Base-by-base conservation (phyloP, 2,113 vertebrate species). In the Thunnus thynnus region DNA sequence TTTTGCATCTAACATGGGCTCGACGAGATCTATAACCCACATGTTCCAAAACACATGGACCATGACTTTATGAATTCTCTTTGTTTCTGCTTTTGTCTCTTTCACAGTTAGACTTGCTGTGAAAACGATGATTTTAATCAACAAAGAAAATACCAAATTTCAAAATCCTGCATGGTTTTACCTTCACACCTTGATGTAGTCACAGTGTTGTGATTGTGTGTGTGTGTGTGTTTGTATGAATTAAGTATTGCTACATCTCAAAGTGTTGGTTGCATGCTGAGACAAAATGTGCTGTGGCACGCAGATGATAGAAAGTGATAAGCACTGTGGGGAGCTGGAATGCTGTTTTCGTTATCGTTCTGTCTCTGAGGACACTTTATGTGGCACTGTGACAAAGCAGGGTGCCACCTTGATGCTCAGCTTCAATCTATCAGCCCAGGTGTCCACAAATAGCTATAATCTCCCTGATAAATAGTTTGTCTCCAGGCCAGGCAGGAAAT, bases 91-190 rank as follows among this genome's bases (percentile, higher is more conserved):
- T 41, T 41, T 41, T 41, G 9, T 41, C 46, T 2, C 17, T 47
- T 36, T 27, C 13, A 6, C 12, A 44, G 18, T 36, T n/a, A 67
- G 16, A 68, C 17, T 57, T 22, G 6, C 25, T 61, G n/a, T 67
- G 22, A 56, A 72, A 36, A 41, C 47, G 18, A 54, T 14, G 22
- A n/a, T 57, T 47, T 68, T 17, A 62, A 67, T 30, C 7, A 14
- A 51, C 46, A 72, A 76, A 68, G 52, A 89, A 93, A 93, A 93
- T 90, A 72, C 87, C 91, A 90, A 54, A 47, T 86, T 92, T 85
- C 75, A 87, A 90, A 83, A 41, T 13, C 20, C 36, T 90, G 83
- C 87, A 90, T 82, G 82, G 11, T 50, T 62, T 56, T 48, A 17
- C 62, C 48, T 27, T 76, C 61, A 47, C 72, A 50, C 46, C 25